phyloP scores from a whole-genome alignment of 2,113 vertebrate species.

The Lepus timidus region DNA sequence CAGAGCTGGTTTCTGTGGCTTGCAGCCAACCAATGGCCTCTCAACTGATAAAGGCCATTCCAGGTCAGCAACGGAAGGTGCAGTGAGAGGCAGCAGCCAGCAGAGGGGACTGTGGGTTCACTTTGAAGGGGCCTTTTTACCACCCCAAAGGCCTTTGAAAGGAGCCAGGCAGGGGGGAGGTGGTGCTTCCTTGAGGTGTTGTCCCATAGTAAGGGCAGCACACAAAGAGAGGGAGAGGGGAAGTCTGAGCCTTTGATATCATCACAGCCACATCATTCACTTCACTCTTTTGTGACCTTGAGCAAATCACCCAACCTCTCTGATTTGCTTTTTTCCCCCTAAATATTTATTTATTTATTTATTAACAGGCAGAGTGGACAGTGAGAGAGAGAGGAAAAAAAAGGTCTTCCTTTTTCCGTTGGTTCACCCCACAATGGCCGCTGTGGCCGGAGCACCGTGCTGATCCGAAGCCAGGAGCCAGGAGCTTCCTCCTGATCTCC shows the following conservation, averaged over 20 bases:
- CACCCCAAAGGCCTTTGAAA: neutral
- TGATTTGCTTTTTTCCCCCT: neutral
- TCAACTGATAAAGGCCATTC: constrained; percentile 19
- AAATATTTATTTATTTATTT: too few species aligned
- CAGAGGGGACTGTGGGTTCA: constrained; percentile 46
- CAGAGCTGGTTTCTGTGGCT: constrained; percentile 29
- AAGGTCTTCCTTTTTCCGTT: too few species aligned
- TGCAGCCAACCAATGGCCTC: neutral
- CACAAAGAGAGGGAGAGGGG: neutral
- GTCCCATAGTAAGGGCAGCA: neutral
- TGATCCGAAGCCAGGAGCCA: too few species aligned
- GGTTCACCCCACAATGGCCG: too few species aligned
- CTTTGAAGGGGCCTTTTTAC: neutral
- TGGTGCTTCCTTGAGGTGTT: neutral
- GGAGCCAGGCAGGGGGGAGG: neutral
- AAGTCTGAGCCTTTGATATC: neutral
- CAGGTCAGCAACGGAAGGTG: constrained; percentile 24
- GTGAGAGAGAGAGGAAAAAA: too few species aligned
- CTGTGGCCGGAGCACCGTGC: too few species aligned
- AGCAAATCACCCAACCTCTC: neutral
- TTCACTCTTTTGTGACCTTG: neutral
- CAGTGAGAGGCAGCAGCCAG: constrained; percentile 35
- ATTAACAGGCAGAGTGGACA: too few species aligned
- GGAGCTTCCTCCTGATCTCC: too few species aligned
- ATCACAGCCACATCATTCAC: neutral